These are phyloP conservation scores for Aporophyla nigra DNA, from an alignment of 2,888 invertebrate genomes.

Conservation along the genomic window DNA sequence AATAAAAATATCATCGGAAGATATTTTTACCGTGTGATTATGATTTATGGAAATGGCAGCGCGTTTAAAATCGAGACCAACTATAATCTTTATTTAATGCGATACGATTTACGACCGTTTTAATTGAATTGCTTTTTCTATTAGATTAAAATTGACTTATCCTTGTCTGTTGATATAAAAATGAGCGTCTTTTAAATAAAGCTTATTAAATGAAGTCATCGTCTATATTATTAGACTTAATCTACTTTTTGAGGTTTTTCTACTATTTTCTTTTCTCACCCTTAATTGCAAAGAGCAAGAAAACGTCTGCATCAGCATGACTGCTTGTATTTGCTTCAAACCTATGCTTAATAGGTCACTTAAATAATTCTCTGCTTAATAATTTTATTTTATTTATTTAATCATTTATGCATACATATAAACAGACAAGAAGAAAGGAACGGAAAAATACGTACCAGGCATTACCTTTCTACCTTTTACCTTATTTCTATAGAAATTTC, in stretches of 20 bases:
- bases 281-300: not conserved
- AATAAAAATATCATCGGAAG: slow-evolving; percentile 35
- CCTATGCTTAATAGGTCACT: not conserved
- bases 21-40: slow-evolving; percentile 34
- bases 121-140: slow-evolving; percentile 40
- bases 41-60: slow-evolving; percentile 51
- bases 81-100: slow-evolving; percentile 45
- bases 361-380: not conserved
- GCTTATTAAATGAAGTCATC: slow-evolving; percentile 7
- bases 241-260: not conserved
- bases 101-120: slow-evolving; percentile 41
- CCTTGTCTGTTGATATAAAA: slow-evolving; percentile 14
- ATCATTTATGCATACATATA: no score
- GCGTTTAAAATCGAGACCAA: slow-evolving; percentile 30
- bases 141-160: slow-evolving; percentile 29
- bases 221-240: not conserved
- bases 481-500: no score
- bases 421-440: no score
- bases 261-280: not conserved
- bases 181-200: not conserved
- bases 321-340: not conserved
- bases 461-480: no score
- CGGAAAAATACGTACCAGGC: no score
- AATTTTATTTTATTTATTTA: no score
- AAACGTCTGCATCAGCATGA: not conserved